Percentiles rank a stretch among this genome's conserved stretches.
phyloP scores from a whole-genome alignment of 1,140 invertebrate species.

The Pseudoatta argentina region DNA sequence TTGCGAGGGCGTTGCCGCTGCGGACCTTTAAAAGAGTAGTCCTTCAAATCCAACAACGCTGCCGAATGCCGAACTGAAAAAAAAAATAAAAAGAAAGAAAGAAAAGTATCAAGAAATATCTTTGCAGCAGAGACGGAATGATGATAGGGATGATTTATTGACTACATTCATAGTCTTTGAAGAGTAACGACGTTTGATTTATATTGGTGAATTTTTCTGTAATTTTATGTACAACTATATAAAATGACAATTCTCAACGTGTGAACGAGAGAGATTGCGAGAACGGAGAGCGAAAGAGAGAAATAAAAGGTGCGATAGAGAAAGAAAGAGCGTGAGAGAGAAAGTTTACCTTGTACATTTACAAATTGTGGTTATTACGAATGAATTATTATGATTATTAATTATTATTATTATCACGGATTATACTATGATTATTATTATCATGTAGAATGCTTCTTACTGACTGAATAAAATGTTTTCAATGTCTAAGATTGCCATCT shows the following conservation, averaged over 20 bases:
- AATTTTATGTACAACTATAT: conserved; percentile 75
- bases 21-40: conserved; percentile 76
- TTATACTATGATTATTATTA: conserved; percentile 76
- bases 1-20: conserved; percentile 69
- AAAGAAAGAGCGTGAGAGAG: conserved; percentile 54
- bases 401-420: conserved; percentile 68
- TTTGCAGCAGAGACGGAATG: conserved; percentile 81
- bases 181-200: conserved; percentile 79
- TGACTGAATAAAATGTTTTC: conserved; percentile 87
- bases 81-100: conserved; percentile 45
- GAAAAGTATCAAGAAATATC: conserved; percentile 76
- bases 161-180: conserved; percentile 83
- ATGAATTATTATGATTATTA: conserved; percentile 78
- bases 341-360: conserved; percentile 81
- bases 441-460: conserved; percentile 86
- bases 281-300: conserved; percentile 52
- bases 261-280: conserved; percentile 62
- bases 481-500: conserved; percentile 75
- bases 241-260: conserved; percentile 79
- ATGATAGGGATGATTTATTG: conserved; percentile 85
- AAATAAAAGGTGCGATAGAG: conserved; percentile 30
- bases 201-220: conserved; percentile 81
- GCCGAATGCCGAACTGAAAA: conserved; percentile 76
- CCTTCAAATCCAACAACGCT: conserved; percentile 84
- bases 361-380: conserved; percentile 80